Conservation (phyloP, 2,113 vertebrate genomes). For the Limanda limanda region DNA sequence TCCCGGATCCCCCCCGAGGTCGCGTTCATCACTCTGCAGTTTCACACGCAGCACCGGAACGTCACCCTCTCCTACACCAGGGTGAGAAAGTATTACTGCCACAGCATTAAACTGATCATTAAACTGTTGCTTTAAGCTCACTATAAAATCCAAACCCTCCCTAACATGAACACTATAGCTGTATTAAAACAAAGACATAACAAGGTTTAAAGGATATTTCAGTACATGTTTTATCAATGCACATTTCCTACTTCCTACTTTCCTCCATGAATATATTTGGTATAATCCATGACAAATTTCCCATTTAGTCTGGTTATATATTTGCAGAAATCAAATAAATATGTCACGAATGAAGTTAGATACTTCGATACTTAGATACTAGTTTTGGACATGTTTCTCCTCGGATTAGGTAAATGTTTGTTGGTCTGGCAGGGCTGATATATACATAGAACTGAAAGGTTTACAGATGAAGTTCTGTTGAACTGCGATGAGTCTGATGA, state of each 20-base stretch:
- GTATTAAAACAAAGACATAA: too few relatives aligned
- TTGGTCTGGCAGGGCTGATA: background rate
- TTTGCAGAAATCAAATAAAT: too few relatives aligned
- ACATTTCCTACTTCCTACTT: too few relatives aligned
- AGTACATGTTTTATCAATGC: too few relatives aligned
- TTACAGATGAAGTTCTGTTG: background rate
- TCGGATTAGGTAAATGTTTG: background rate
- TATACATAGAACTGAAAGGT: background rate
- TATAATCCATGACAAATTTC: background rate
- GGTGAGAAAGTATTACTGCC: constrained; percentile 74
- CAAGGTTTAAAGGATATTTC: too few relatives aligned
- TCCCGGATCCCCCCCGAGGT: constrained; percentile 84
- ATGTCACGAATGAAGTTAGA: too few relatives aligned
- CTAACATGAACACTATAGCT: too few relatives aligned
- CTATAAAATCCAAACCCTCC: too few relatives aligned
- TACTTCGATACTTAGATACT: too few relatives aligned
- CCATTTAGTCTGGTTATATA: background rate
- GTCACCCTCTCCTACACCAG: constrained; percentile 88
- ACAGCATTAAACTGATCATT: background rate
- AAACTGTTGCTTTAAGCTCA: too few relatives aligned
- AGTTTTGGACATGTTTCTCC: background rate
- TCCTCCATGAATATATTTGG: too few relatives aligned
- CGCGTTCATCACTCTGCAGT: constrained; percentile 89
- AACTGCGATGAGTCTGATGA: background rate
- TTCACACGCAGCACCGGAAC: constrained; percentile 88